Evolutionary conservation across 1,140 invertebrate species (phyloP).

Genomic region (Sinella curviseta): DNA sequence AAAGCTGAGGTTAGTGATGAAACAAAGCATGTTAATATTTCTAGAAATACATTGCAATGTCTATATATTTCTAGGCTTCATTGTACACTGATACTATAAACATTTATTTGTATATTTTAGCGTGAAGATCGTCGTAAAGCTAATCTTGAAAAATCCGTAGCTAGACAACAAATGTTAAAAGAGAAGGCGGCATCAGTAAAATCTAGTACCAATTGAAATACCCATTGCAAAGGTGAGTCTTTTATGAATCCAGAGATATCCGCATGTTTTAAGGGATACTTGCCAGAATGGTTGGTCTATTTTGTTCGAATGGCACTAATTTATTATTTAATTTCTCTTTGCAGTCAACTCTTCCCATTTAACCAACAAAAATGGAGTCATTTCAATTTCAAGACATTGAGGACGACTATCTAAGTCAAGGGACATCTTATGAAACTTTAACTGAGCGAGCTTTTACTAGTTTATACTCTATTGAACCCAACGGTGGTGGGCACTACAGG

Average conservation of each 20-base stretch:
- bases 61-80: neutral
- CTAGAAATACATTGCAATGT: neutral
- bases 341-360: too few species aligned
- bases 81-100: neutral
- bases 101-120: neutral
- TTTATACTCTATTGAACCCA: neutral
- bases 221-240: too few species aligned
- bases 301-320: too few species aligned
- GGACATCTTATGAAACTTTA: neutral
- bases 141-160: neutral
- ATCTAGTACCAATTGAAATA: neutral
- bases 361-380: conserved; percentile 17
- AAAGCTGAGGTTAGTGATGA: conserved; percentile 13
- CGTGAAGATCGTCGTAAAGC: neutral
- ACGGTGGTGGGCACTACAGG: neutral
- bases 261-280: too few species aligned
- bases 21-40: too few species aligned
- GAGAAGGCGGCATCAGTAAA: neutral
- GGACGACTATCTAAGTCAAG: neutral
- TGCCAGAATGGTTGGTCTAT: too few species aligned
- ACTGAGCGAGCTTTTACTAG: neutral
- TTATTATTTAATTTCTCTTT: too few species aligned
- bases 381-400: neutral
- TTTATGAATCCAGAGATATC: too few species aligned
- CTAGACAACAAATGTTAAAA: neutral